These are phyloP conservation scores for Cydia splendana DNA, from an alignment of 1,140 invertebrate genomes.

Conservation along the genomic window DNA sequence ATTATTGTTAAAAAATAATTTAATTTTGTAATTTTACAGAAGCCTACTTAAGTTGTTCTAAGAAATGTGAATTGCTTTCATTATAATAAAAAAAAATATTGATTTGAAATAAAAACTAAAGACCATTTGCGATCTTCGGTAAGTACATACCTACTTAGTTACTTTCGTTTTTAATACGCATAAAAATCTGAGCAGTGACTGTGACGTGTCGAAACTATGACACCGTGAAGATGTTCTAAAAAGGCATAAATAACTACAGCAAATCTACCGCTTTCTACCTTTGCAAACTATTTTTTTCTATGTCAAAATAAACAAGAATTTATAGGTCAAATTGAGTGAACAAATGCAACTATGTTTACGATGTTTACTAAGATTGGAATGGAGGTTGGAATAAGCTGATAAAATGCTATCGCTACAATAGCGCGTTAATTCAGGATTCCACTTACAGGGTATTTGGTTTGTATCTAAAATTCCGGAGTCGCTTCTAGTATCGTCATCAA, in stretches of 20 bases:
- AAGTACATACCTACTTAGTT: background rate
- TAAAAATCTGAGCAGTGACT: slow-evolving; percentile 17
- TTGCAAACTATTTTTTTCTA: slow-evolving; percentile 25
- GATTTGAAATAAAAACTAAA: background rate
- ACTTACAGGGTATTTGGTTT: slow-evolving; percentile 44
- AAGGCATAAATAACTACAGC: slow-evolving; percentile 27
- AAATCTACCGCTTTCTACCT: slow-evolving; percentile 24
- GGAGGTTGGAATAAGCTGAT: slow-evolving; percentile 23
- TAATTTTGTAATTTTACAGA: too few relatives aligned
- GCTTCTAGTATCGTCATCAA: slow-evolving; percentile 70
- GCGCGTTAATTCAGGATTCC: slow-evolving; percentile 11
- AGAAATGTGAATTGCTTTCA: too few relatives aligned
- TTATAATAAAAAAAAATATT: too few relatives aligned
- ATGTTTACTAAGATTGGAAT: slow-evolving; percentile 14
- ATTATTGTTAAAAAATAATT: too few relatives aligned
- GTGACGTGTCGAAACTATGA: slow-evolving; percentile 29
- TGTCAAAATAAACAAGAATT: slow-evolving; percentile 21
- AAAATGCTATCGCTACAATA: slow-evolving; percentile 19
- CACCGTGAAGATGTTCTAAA: slow-evolving; percentile 20
- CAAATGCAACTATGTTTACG: slow-evolving; percentile 7
- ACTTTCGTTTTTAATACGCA: slow-evolving; percentile 12
- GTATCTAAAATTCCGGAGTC: slow-evolving; percentile 65
- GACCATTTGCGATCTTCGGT: background rate
- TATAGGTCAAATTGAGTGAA: slow-evolving; percentile 8
- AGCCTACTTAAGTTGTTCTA: too few relatives aligned